Conservation (phyloP, 2,797 vertebrate genomes). For the Gila robusta region DNA sequence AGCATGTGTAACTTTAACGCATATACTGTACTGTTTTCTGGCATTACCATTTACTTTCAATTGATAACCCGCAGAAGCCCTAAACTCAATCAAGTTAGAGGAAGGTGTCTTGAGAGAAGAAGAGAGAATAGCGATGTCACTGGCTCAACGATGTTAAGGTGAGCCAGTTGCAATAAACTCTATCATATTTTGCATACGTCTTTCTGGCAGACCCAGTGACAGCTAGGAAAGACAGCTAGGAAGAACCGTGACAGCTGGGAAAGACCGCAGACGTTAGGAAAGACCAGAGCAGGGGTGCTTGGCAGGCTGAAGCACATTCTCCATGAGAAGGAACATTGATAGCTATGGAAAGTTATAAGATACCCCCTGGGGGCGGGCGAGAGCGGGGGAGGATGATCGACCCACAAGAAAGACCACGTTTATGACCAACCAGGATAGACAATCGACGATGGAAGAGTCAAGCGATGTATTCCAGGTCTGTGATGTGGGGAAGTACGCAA, state of each 20-base stretch:
- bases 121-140: background rate
- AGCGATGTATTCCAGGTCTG: background rate
- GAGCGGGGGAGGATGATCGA: background rate
- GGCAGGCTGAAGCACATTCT: background rate
- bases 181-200: background rate
- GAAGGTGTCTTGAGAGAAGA: background rate
- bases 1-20: background rate
- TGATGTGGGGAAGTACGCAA: background rate
- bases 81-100: background rate
- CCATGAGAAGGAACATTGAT: background rate
- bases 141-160: background rate
- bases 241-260: background rate
- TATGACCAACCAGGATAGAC: background rate
- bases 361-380: background rate
- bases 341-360: background rate
- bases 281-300: background rate
- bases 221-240: background rate
- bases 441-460: background rate
- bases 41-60: background rate
- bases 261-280: background rate
- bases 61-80: background rate
- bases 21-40: background rate
- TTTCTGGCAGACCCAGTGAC: background rate
- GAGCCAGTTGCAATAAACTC: background rate
- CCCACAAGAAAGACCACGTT: background rate